A percentile compares a stretch with the other conserved stretches of the same genome.
phyloP scores from a whole-genome alignment of 2,888 invertebrate species.

The Drosophila histrio region DNA sequence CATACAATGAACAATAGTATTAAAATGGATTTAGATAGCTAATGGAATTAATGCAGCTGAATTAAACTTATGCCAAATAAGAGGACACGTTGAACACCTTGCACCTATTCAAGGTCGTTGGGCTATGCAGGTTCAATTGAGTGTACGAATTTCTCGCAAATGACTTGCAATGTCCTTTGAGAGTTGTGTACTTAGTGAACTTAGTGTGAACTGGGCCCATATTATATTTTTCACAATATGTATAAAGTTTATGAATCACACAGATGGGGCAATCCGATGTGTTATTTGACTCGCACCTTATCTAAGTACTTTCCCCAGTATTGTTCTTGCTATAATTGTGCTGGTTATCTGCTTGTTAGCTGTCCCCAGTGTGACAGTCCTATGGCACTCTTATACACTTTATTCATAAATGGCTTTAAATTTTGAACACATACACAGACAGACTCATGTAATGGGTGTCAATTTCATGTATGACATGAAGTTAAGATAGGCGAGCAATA shows the following conservation, averaged over 20 bases:
- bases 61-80: neutral
- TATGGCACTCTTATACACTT: slow-evolving; percentile 30
- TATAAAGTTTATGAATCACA: slow-evolving; percentile 17
- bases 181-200: neutral
- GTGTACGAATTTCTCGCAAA: neutral
- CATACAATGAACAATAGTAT: slow-evolving; percentile 1
- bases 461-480: slow-evolving; percentile 71
- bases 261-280: slow-evolving; percentile 34
- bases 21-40: slow-evolving; percentile 10
- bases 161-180: neutral
- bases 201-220: neutral
- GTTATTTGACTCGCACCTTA: slow-evolving; percentile 31
- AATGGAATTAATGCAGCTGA: slow-evolving; percentile 31
- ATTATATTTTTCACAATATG: slow-evolving; percentile 2
- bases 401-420: slow-evolving; percentile 47
- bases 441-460: slow-evolving; percentile 53
- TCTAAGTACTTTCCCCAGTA: slow-evolving; percentile 24
- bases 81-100: slow-evolving; percentile 12
- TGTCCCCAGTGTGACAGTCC: slow-evolving; percentile 57
- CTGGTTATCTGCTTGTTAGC: slow-evolving; percentile 61
- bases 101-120: slow-evolving; percentile 59
- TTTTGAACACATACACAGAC: slow-evolving; percentile 29
- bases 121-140: slow-evolving; percentile 15
- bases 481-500: slow-evolving; percentile 70
- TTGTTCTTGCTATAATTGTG: slow-evolving; percentile 51